Evolutionary conservation across 1,140 invertebrate species (phyloP).

Genomic region (Bombus soroeensis): DNA sequence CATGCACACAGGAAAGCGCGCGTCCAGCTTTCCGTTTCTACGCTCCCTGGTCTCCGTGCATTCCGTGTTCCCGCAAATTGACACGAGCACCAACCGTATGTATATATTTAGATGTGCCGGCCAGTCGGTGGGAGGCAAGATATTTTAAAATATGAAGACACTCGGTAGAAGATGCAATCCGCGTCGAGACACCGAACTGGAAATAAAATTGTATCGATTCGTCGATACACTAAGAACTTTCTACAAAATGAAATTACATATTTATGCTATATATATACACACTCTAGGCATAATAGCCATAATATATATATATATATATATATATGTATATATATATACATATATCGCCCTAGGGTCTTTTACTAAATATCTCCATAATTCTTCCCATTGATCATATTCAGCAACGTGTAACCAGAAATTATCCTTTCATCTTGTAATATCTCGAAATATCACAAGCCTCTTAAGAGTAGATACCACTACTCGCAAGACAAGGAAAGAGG

Average conservation of each 20-base stretch:
- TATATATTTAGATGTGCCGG: constrained; percentile 62
- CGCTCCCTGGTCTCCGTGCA: constrained; percentile 6
- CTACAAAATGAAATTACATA: too few species aligned
- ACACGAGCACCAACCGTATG: constrained; percentile 52
- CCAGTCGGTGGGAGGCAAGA: constrained; percentile 41
- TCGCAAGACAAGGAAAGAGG: neutral
- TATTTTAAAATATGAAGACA: constrained; percentile 62
- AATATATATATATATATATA: neutral
- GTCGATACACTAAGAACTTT: too few species aligned
- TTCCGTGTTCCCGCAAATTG: constrained; percentile 57
- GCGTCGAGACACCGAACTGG: constrained; percentile 18
- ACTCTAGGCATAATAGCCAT: too few species aligned
- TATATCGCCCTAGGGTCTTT: too few species aligned
- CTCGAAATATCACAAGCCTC: neutral
- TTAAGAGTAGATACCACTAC: neutral
- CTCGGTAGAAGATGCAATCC: constrained; percentile 53
- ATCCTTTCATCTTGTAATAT: neutral
- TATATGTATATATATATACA: too few species aligned
- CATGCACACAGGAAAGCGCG: too few species aligned
- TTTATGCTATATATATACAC: neutral
- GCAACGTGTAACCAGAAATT: neutral
- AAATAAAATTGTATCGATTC: constrained; percentile 35
- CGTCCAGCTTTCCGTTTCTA: constrained; percentile 15
- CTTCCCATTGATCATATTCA: neutral
- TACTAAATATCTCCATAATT: neutral